Evolutionary conservation across 1,140 invertebrate species (phyloP), one percentile per base, ranked within the genome.

Genomic region (Onthophagus taurus): DNA sequence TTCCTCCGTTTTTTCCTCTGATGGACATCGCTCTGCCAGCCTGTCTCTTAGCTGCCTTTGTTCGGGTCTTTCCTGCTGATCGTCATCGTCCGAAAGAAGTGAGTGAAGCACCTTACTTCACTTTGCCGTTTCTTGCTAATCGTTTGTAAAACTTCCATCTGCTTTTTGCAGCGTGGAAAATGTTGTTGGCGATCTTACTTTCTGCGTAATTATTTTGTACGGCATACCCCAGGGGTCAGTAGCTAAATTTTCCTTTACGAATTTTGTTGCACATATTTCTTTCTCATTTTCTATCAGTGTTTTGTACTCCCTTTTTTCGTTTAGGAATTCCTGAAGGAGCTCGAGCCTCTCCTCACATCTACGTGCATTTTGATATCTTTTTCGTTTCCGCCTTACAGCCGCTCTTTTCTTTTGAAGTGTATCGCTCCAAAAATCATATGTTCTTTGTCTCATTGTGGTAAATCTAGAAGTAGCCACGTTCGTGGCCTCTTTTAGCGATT

Each of bases 141-240:
- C 17, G 1, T 21, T 3, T 1, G 42, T 34, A 9, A 9, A 14
- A 18, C 29, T 43, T 17, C 31, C 42, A 11, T 44, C 29, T 11
- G n/a, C 31, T 16, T 17, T 43, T 12, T 16, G 4, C 14, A 43
- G 19, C 1, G 42, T 8, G 1, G 31, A 43, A 17, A 33, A 23
- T 6, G 33, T 8, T 12, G 42, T 23, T 0, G 29, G 44, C n/a
- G 29, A 18, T 16, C 20, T 7, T 4, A 31, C 11, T n/a, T 45
- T 45, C 12, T 39, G 18, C 5, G 3, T 39, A 1, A 26, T 20
- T 1, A 45, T 21, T 24, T 45, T 45, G 18, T 45, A 45, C 9
- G 36, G 44, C 12, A 41, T 23, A 1, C 44, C 44, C 44, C 44
- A 31, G 1, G 23, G 1, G 12, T 45, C 17, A 0, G 18, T 13